These are phyloP conservation scores for Oscheius sp. DNA, from an alignment of 2,888 invertebrate genomes.

Conservation along the genomic window DNA sequence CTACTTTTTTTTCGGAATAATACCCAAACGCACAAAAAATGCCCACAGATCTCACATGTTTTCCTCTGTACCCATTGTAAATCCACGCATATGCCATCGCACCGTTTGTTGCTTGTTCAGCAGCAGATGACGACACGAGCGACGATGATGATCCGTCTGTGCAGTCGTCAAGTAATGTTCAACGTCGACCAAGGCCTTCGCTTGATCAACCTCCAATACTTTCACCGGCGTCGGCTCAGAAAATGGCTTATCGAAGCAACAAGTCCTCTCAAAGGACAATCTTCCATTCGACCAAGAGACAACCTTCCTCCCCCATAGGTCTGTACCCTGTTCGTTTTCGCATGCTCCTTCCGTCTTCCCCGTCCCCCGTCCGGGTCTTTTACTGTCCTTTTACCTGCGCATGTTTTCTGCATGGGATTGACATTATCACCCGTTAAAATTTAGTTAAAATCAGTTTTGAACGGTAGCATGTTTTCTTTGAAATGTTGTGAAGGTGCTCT, in stretches of 20 bases:
- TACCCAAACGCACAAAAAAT: neutral
- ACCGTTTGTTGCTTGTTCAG: conserved; percentile 29
- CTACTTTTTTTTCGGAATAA: neutral
- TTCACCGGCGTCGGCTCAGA: conserved; percentile 21
- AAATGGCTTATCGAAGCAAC: conserved; percentile 32
- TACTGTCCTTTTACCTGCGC: neutral
- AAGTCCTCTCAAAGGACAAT: conserved; percentile 37
- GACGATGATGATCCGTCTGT: conserved; percentile 58
- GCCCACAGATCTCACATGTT: conserved; percentile 21
- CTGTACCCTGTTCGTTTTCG: conserved; percentile 27
- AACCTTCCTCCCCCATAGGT: conserved; percentile 32
- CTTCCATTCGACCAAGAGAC: conserved; percentile 18
- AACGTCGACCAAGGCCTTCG: conserved; percentile 35
- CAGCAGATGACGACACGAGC: conserved; percentile 45
- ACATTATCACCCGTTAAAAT: neutral
- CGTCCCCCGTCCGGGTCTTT: conserved; percentile 14
- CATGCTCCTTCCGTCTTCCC: neutral
- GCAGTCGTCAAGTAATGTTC: conserved; percentile 51
- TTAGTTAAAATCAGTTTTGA: neutral
- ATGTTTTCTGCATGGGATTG: conserved; percentile 8
- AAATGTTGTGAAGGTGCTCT: conserved; percentile 23
- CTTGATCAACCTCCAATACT: conserved; percentile 23
- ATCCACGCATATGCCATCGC: conserved; percentile 12
- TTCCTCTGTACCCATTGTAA: conserved; percentile 23
- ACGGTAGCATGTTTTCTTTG: too few relatives aligned